A percentile compares a stretch with the other conserved stretches of the same genome.
phyloP scores from a whole-genome alignment of 2,888 invertebrate genomes.

The Aporophyla lueneburgensis region DNA sequence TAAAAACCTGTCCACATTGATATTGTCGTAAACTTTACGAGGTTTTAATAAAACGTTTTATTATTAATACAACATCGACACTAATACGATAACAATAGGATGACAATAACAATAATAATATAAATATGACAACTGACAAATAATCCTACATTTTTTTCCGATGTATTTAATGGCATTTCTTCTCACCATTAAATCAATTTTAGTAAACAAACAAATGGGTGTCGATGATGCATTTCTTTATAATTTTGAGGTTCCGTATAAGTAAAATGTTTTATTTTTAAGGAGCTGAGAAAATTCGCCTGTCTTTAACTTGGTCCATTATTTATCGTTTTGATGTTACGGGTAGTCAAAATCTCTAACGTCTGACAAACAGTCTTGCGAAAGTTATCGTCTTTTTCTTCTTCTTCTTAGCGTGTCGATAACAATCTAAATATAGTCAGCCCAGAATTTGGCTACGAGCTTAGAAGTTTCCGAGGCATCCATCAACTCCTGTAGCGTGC shows the following conservation, averaged over 20 bases:
- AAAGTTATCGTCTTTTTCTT: too few relatives aligned
- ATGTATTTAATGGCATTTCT: slow-evolving; percentile 31
- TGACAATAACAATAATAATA: slow-evolving; percentile 18
- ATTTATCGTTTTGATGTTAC: not conserved
- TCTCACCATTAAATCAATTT: slow-evolving; percentile 68
- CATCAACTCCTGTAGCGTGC: too few relatives aligned
- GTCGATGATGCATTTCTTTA: not conserved
- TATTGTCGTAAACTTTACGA: slow-evolving; percentile 35
- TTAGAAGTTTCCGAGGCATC: too few relatives aligned
- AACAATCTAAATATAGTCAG: too few relatives aligned
- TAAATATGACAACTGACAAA: slow-evolving; percentile 34
- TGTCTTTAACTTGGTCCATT: not conserved
- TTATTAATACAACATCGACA: slow-evolving; percentile 37
- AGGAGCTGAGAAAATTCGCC: not conserved
- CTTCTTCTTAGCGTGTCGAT: too few relatives aligned
- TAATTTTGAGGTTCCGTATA: slow-evolving; percentile 52
- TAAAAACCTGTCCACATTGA: slow-evolving; percentile 5
- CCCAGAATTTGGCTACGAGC: too few relatives aligned
- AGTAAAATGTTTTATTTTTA: not conserved
- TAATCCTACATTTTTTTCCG: slow-evolving; percentile 34
- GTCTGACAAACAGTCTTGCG: not conserved
- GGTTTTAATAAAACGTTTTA: slow-evolving; percentile 41
- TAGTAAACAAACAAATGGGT: slow-evolving; percentile 66
- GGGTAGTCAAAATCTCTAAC: not conserved
- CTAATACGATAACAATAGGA: slow-evolving; percentile 44